Conservation (phyloP, 2,888 invertebrate species). For the Timema podura region DNA sequence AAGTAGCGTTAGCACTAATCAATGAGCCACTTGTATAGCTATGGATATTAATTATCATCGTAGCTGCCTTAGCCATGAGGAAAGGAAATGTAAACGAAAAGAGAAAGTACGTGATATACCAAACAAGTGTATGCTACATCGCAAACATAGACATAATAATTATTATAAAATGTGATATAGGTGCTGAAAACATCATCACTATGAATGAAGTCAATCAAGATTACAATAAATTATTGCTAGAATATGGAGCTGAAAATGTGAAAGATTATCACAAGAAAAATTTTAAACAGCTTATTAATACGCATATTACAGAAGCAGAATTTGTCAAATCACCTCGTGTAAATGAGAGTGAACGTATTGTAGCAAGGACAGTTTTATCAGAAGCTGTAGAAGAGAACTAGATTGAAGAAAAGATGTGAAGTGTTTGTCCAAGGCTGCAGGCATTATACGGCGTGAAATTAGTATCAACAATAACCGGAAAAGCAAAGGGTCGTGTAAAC, state of each 20-base stretch:
- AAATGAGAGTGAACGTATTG: too few species aligned
- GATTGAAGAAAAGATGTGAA: too few species aligned
- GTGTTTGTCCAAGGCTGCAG: too few species aligned
- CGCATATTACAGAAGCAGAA: background rate
- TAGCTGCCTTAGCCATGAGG: conserved; percentile 5
- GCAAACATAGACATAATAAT: background rate
- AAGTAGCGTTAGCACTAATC: background rate
- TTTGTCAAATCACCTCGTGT: too few species aligned
- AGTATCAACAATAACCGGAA: too few species aligned
- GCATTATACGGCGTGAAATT: too few species aligned
- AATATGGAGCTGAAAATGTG: background rate
- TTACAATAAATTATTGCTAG: background rate
- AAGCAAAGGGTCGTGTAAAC: too few species aligned
- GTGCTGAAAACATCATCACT: background rate
- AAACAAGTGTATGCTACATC: background rate
- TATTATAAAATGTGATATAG: background rate
- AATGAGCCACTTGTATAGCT: background rate
- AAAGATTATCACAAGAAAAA: background rate
- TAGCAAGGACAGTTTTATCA: too few species aligned
- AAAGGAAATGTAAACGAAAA: background rate
- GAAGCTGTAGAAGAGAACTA: too few species aligned
- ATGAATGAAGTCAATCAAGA: background rate
- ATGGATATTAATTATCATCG: background rate
- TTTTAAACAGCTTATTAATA: background rate
- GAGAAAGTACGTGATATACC: background rate